Percentiles rank a stretch among this genome's conserved stretches.
phyloP scores from a whole-genome alignment of 2,888 invertebrate species.

The Drosophila trichaetosa region DNA sequence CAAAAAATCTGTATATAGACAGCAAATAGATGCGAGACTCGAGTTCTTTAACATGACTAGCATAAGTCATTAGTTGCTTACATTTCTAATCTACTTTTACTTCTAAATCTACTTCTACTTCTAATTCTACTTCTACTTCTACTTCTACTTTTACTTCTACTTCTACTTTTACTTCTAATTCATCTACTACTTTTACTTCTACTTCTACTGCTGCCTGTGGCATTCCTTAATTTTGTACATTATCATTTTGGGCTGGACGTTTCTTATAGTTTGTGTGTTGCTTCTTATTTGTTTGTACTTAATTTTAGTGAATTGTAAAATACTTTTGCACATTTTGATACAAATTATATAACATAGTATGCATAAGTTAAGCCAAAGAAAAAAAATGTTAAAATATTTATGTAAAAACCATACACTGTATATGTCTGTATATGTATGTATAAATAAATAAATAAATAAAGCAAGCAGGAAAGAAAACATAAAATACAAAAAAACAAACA shows the following conservation, averaged over 20 bases:
- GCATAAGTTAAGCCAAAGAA: slow-evolving; percentile 85
- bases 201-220: slow-evolving; percentile 33
- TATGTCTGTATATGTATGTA: slow-evolving; percentile 25
- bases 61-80: slow-evolving; percentile 12
- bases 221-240: slow-evolving; percentile 61
- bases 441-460: slow-evolving; percentile 22
- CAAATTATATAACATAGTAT: slow-evolving; percentile 65
- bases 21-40: slow-evolving; percentile 16
- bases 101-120: slow-evolving; percentile 7
- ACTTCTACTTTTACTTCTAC: slow-evolving; percentile 13
- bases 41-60: slow-evolving; percentile 15
- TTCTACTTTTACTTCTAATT: slow-evolving; percentile 5
- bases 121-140: slow-evolving; percentile 9
- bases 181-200: slow-evolving; percentile 7
- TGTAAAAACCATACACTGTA: slow-evolving; percentile 31
- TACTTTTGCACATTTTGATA: slow-evolving; percentile 72
- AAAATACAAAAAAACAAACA: slow-evolving; percentile 64
- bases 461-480: slow-evolving; percentile 72
- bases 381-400: slow-evolving; percentile 72
- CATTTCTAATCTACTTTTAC: slow-evolving; percentile 12
- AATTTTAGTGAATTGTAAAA: slow-evolving; percentile 71
- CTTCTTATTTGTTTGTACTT: slow-evolving; percentile 66
- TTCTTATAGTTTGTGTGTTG: slow-evolving; percentile 50
- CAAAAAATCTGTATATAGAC: slow-evolving; percentile 20
- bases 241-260: slow-evolving; percentile 56